Evolutionary conservation across 2,113 vertebrate species (phyloP), one percentile per base, ranked within the genome.

Genomic region (Periophthalmodon schlosseri): DNA sequence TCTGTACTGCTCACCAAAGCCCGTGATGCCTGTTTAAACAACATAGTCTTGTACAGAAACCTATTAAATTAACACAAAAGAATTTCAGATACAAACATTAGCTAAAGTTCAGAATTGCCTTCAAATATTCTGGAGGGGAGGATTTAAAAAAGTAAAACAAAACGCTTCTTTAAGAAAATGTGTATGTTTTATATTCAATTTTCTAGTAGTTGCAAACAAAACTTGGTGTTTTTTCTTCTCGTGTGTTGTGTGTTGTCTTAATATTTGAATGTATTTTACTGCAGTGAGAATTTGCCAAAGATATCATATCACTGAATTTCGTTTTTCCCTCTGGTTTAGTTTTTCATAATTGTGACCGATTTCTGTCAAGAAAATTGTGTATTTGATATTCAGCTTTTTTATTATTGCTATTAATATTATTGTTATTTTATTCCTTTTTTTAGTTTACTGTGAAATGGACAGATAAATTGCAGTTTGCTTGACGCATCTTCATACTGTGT

Each of bases 261-360:
- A 96, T 98, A 98, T 99, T 95, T 97, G 96, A 98, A 98, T 99
- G 97, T 99, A 99, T 96, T 92, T 97, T 96, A 96, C 96, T 96
- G 96, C 96, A 95, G 96, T 99, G 96, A 95, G 94, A 96, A 97
- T 97, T 99, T 99, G 97, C 97, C 97, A 99, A 99, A 99, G 97
- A 99, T 96, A 95, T 97, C 91, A 88, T 95, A 95, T 91, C 91
- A 95, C 92, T 96, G 93, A 82, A 83, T 94, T 96, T 93, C 84
- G 93, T 95, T 61, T 23, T 84, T 82, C 49, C 85, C 86, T 88
- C 82, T 69, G 34, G 64, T 65, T 36, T 63, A 54, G 74, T 77
- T 66, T 33, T 2, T 80, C 84, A 80, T 65, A 91, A 90, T 83
- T 58, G 83, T 84, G 80, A 86, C 91, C 7, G 82, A 82, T 88